Evolutionary conservation across 2,888 invertebrate genomes (phyloP).

Genomic region (Eudasyphora cyanicolor): DNA sequence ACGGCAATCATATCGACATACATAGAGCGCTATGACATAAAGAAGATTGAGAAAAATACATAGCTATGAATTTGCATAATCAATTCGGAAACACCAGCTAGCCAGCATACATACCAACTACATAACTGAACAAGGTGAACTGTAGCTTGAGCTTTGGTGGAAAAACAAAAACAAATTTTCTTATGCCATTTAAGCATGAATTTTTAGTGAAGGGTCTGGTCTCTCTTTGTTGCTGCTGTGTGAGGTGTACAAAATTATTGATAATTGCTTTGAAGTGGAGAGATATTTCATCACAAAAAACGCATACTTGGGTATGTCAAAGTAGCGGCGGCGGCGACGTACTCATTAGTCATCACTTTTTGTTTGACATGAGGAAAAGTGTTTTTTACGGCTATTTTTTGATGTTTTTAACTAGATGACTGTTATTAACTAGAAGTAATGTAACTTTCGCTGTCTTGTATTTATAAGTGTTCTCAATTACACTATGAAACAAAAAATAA

Average conservation of each 20-base stretch:
- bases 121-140: conserved; percentile 24
- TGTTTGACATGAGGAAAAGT: too few relatives aligned
- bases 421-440: too few relatives aligned
- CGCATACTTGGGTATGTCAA: background rate
- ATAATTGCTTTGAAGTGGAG: background rate
- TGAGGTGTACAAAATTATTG: background rate
- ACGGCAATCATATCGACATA: background rate
- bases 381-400: too few relatives aligned
- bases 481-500: too few relatives aligned
- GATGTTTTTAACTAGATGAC: too few relatives aligned
- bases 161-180: conserved; percentile 5
- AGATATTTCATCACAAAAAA: background rate
- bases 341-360: conserved; percentile 11
- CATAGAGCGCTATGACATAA: background rate
- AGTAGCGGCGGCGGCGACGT: background rate
- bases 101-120: background rate
- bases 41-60: background rate
- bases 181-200: background rate
- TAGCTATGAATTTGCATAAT: conserved; percentile 44
- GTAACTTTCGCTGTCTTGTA: too few relatives aligned
- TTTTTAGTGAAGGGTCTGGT: conserved; percentile 7
- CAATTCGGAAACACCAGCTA: background rate
- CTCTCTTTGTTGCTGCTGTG: background rate
- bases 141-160: background rate
- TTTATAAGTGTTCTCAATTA: too few relatives aligned